Percentiles rank a stretch among this genome's conserved stretches.
Conservation (phyloP, 2,888 invertebrate genomes). For the Amblyteles armatorius region DNA sequence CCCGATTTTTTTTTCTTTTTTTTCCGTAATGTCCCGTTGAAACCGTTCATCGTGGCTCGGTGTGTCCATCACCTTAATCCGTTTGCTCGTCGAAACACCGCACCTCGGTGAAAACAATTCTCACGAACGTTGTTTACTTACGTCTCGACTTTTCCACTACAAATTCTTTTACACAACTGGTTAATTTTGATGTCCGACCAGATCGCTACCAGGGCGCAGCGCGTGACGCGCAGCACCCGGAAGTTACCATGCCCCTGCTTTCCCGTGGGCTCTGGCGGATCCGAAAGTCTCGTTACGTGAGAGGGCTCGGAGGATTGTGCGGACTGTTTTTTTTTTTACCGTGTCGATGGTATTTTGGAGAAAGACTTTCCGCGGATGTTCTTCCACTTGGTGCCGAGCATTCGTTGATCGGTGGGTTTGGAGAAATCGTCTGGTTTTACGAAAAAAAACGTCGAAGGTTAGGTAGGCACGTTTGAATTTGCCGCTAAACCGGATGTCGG, state of each 20-base stretch:
- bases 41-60: slow-evolving; percentile 25
- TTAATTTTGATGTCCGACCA: slow-evolving; percentile 76
- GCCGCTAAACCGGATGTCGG: slow-evolving; percentile 43
- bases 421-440: neutral
- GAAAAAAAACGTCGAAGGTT: neutral
- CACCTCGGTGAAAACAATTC: slow-evolving; percentile 40
- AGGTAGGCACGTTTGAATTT: slow-evolving; percentile 37
- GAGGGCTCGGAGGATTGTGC: neutral
- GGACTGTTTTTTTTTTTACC: neutral
- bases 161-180: slow-evolving; percentile 81
- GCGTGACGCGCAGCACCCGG: slow-evolving; percentile 56
- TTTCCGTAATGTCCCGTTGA: slow-evolving; percentile 52
- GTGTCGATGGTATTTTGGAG: neutral
- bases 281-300: neutral
- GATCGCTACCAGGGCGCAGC: slow-evolving; percentile 51
- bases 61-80: slow-evolving; percentile 24
- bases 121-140: slow-evolving; percentile 78
- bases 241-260: slow-evolving; percentile 46
- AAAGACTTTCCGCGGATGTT: neutral
- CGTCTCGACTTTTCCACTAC: slow-evolving; percentile 81
- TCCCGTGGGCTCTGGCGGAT: neutral
- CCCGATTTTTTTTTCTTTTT: slow-evolving; percentile 10
- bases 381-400: too few relatives aligned
- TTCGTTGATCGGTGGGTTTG: neutral
- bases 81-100: slow-evolving; percentile 12